Percentiles rank a stretch among this genome's conserved stretches.
phyloP scores from a whole-genome alignment of 2,888 invertebrate species.

The Acholoe squamosa region DNA sequence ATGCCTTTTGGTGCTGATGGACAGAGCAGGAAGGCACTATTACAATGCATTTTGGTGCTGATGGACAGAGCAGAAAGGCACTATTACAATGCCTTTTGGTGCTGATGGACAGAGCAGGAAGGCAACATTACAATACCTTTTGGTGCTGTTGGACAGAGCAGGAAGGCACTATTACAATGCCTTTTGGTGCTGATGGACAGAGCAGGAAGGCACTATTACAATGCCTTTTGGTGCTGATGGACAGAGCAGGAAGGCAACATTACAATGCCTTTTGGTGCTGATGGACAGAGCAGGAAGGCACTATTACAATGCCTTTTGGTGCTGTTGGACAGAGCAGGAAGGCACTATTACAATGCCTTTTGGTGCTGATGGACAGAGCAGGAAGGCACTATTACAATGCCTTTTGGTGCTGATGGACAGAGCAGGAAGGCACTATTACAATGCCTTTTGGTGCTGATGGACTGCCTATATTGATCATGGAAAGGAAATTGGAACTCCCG shows the following conservation, averaged over 20 bases:
- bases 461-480: too few relatives aligned
- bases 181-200: background rate
- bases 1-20: background rate
- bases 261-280: too few relatives aligned
- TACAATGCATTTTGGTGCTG: background rate
- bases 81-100: too few relatives aligned
- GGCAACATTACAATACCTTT: background rate
- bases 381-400: conserved; percentile 2
- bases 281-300: background rate
- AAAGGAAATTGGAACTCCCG: too few relatives aligned
- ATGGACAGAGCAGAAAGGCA: too few relatives aligned
- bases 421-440: background rate
- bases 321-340: background rate
- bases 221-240: background rate
- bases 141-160: background rate
- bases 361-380: background rate
- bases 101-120: background rate
- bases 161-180: too few relatives aligned
- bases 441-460: too few relatives aligned
- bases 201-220: background rate
- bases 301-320: conserved; percentile 2
- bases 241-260: too few relatives aligned
- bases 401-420: background rate
- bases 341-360: too few relatives aligned
- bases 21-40: background rate